phyloP scores from a whole-genome alignment of 2,888 invertebrate genomes.

The Sphecodes monilicornis region DNA sequence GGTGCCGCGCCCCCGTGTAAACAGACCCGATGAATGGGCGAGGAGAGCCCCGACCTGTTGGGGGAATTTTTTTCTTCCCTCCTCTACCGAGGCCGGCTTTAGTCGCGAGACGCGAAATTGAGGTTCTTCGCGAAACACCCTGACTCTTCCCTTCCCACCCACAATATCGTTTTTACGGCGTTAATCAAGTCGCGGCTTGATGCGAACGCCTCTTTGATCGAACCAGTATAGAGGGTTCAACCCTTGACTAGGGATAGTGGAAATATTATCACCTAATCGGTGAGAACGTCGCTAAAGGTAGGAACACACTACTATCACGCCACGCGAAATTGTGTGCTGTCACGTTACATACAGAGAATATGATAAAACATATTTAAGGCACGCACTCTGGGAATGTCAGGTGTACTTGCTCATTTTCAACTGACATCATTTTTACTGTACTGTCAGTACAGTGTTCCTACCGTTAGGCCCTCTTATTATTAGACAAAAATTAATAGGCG shows the following conservation, averaged over 20 bases:
- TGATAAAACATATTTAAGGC: no score
- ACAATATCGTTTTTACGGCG: conserved; percentile 14
- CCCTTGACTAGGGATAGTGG: not conserved
- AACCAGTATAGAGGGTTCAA: not conserved
- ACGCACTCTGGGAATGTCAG: no score
- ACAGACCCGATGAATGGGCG: conserved; percentile 71
- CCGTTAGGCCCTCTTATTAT: no score
- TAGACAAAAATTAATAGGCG: no score
- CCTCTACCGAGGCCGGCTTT: conserved; percentile 35
- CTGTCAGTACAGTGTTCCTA: no score
- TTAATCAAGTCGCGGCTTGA: conserved; percentile 32
- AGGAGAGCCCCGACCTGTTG: conserved; percentile 35
- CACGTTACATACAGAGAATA: no score
- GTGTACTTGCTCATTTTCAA: no score
- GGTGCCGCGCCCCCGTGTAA: conserved; percentile 67
- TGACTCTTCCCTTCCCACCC: not conserved
- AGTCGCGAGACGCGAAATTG: conserved; percentile 54
- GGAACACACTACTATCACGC: no score
- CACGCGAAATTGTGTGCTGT: no score
- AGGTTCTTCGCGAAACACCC: conserved; percentile 25
- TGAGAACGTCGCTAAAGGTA: not conserved
- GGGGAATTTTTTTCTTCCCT: conserved; percentile 41
- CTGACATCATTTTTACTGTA: no score
- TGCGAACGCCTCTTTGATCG: not conserved
- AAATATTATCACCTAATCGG: not conserved